Evolutionary conservation across 2,888 invertebrate genomes (phyloP), one percentile per base, ranked within the genome.

Genomic region (Plagodis pulveraria): DNA sequence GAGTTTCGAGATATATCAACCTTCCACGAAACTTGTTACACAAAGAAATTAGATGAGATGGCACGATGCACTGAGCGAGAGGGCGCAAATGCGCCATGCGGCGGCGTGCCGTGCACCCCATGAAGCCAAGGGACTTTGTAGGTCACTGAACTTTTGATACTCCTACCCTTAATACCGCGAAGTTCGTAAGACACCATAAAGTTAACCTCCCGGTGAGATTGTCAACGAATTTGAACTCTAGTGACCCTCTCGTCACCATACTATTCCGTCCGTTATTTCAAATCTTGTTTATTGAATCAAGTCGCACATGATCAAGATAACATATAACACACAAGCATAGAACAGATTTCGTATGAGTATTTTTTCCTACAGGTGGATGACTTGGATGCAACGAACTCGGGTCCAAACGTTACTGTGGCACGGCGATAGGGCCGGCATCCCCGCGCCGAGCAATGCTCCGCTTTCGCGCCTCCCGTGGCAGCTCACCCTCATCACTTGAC

Each of bases 61-160:
- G 80, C 73, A 71, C 70, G 77, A 80, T 76, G 70, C 69, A 67
- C 63, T 58, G 80, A 84, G 81, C 69, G 86, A 84, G 84, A 87
- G 70, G 75, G 80, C 70, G 71, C 63, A 75, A 76, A 75, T 75
- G 77, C 78, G 71, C 73, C 75, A 73, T 74, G 72, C 76, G 73
- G 76, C 77, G 38, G 38, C 38, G 6, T 22, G 22, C 22, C 22
- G 77, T 83, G 86, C 89, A 89, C 89, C 89, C 88, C 86, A 86
- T 87, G 81, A 78, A 78, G 83, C 78, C 80, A 85, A 80, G 85
- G 89, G 88, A 86, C 84, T 83, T 64, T 73, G 71, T 83, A 81
- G 91, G 89, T 91, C 90, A 90, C 71, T 86, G 91, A 90, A 88
- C 90, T 75, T 72, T 71, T 76, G 67, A 75, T 78, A 76, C 78